These are phyloP conservation scores for Montipora cactus DNA, from an alignment of 64 coral and sea anemone genomes.

Conservation along the genomic window DNA sequence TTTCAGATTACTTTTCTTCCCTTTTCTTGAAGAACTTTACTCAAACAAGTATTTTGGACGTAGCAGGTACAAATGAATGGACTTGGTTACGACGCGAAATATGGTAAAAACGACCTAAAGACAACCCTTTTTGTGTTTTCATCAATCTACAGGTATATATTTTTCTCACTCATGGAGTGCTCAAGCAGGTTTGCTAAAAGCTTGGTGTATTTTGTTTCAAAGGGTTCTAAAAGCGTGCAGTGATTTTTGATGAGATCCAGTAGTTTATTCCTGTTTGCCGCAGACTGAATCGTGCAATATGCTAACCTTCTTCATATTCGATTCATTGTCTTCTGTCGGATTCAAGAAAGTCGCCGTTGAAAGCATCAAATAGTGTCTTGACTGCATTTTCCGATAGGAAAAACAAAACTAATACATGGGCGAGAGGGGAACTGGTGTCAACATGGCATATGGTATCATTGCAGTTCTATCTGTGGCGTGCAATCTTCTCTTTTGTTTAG, in stretches of 20 bases:
- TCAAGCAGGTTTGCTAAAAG: background rate
- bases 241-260: background rate
- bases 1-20: no score
- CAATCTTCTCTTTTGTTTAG: background rate
- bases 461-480: background rate
- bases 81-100: no score
- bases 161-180: background rate
- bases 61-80: no score
- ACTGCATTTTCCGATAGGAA: background rate
- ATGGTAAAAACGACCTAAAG: no score
- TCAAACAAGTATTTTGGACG: no score
- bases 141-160: no score
- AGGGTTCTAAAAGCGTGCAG: background rate
- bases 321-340: no score
- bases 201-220: background rate
- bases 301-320: no score
- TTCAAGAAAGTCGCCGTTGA: no score
- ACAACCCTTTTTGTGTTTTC: no score
- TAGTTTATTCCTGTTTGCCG: background rate
- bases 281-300: background rate
- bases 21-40: no score
- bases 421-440: background rate
- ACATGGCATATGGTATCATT: background rate
- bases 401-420: background rate
- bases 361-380: background rate